These are phyloP conservation scores for Antennarius striatus DNA, from an alignment of 2,113 vertebrate species.

Conservation along the genomic window DNA sequence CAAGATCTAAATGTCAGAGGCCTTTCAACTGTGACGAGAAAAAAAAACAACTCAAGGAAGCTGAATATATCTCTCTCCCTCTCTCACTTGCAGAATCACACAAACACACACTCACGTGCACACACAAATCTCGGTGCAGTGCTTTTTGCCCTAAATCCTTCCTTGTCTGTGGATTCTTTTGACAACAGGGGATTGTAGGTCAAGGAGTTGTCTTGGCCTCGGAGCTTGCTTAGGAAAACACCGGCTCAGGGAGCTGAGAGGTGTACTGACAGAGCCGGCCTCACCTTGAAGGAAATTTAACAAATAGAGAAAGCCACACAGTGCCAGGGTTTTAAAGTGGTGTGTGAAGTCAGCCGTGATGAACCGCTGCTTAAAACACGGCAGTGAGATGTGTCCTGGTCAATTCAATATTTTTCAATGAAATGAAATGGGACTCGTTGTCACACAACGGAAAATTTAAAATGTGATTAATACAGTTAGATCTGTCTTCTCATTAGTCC, in stretches of 20 bases:
- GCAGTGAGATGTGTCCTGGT: neutral
- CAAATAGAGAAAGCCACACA: neutral
- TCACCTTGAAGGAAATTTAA: constrained; percentile 7
- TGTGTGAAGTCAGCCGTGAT: constrained; percentile 34
- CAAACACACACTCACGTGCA: constrained; percentile 12
- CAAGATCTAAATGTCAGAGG: constrained; percentile 29
- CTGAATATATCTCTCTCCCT: constrained; percentile 23
- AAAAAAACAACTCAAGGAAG: constrained; percentile 7
- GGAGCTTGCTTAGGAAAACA: constrained; percentile 34
- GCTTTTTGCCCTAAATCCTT: constrained; percentile 50
- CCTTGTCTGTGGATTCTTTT: constrained; percentile 37
- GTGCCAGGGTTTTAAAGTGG: constrained; percentile 24
- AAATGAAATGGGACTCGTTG: constrained; percentile 5
- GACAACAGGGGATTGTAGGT: constrained; percentile 57
- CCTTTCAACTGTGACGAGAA: constrained; percentile 34
- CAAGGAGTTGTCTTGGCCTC: constrained; percentile 40
- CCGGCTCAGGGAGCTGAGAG: constrained; percentile 13
- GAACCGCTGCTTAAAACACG: constrained; percentile 12
- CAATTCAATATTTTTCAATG: neutral
- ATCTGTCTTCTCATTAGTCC: neutral
- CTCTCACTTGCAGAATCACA: constrained; percentile 26
- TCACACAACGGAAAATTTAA: neutral
- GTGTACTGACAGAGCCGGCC: constrained; percentile 2
- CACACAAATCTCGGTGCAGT: constrained; percentile 37
- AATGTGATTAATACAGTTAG: neutral